A percentile compares a stretch with the other conserved stretches of the same genome.
Evolutionary conservation across 2,113 vertebrate species (phyloP).

Genomic region (Thamnaconus septentrionalis): DNA sequence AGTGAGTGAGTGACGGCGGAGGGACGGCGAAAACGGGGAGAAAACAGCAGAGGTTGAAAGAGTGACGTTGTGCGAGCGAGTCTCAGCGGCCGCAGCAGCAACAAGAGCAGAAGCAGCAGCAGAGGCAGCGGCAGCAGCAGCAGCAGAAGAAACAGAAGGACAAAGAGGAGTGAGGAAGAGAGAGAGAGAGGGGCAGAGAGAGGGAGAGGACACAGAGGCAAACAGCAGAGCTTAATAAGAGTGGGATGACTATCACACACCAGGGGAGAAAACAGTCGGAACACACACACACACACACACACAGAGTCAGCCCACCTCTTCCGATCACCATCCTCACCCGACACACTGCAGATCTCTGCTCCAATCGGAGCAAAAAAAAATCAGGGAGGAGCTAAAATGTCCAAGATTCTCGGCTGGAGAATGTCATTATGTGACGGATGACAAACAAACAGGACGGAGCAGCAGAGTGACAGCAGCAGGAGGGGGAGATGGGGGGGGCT

Average conservation of each 20-base stretch:
- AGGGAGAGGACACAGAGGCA: constrained; percentile 47
- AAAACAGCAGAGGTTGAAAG: constrained; percentile 44
- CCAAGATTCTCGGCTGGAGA: constrained; percentile 22
- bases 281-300: constrained; percentile 13
- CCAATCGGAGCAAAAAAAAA: constrained; percentile 51
- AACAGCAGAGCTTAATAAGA: constrained; percentile 73
- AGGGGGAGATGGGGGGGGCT: too few species aligned
- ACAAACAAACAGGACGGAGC: background rate
- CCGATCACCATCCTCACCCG: constrained; percentile 52
- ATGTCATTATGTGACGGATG: constrained; percentile 14
- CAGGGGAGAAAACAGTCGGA: constrained; percentile 50
- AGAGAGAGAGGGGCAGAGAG: constrained; percentile 1
- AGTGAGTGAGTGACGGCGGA: constrained; percentile 24
- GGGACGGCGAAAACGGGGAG: constrained; percentile 21
- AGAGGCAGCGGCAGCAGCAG: constrained; percentile 47
- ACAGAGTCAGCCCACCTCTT: constrained; percentile 46
- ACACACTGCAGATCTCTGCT: constrained; percentile 55
- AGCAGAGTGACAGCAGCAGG: background rate
- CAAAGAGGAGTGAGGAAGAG: background rate
- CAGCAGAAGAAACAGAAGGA: constrained; percentile 24
- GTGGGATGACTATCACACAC: constrained; percentile 76
- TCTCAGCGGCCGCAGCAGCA: constrained; percentile 28
- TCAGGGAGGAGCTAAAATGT: background rate
- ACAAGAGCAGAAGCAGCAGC: constrained; percentile 43
- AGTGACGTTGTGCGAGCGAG: constrained; percentile 9